phyloP scores from a whole-genome alignment of 2,113 vertebrate genomes.

The cat (Felis catus) region DNA sequence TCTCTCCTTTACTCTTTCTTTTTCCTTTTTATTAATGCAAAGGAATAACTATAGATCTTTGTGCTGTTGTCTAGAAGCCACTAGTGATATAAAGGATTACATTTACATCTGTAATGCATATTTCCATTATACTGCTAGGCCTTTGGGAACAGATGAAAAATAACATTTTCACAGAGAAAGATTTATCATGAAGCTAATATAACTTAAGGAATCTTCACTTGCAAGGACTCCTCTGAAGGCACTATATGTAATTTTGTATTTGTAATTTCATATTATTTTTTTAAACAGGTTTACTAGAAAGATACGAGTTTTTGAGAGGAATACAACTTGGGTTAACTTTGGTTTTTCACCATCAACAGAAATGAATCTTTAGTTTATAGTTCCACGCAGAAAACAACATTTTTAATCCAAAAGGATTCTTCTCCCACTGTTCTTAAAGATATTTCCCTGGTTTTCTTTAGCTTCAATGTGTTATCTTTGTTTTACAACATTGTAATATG shows the following conservation, averaged over 20 bases:
- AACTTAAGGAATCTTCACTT: background rate
- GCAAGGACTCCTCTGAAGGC: background rate
- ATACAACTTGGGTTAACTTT: background rate
- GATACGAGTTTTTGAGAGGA: background rate
- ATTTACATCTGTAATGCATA: background rate
- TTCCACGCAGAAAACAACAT: background rate
- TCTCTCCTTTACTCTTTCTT: background rate
- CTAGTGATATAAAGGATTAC: background rate
- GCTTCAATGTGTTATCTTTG: slow-evolving; percentile 18
- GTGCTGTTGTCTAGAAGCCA: background rate
- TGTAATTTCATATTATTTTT: background rate
- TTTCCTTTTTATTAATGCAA: background rate
- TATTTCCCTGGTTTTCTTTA: background rate
- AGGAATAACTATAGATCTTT: background rate
- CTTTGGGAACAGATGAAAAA: background rate
- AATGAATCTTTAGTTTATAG: background rate
- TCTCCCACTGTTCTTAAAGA: background rate
- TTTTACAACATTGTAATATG: slow-evolving; percentile 35
- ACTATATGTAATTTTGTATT: background rate
- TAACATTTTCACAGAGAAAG: background rate
- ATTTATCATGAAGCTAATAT: background rate
- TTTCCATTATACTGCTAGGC: background rate
- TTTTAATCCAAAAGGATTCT: background rate
- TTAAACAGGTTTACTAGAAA: background rate
- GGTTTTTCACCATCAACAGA: background rate